Evolutionary conservation across 1,140 invertebrate genomes (phyloP).

Genomic region (Drosophila eugracilis): DNA sequence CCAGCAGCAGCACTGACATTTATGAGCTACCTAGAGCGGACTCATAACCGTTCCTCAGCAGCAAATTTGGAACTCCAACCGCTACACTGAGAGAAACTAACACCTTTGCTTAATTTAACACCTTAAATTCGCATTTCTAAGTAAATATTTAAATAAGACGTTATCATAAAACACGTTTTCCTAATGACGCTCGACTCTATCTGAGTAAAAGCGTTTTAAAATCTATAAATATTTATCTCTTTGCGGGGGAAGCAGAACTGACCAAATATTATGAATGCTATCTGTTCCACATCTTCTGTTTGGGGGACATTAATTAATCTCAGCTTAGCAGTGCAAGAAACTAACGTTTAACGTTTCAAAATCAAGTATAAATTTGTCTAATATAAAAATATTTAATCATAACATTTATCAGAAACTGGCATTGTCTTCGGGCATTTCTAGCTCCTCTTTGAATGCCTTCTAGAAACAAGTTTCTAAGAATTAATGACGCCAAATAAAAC

Average conservation of each 20-base stretch:
- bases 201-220: slow-evolving; percentile 19
- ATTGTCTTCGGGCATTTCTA: background rate
- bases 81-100: slow-evolving; percentile 7
- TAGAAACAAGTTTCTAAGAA: slow-evolving; percentile 14
- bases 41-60: slow-evolving; percentile 24
- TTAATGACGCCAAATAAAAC: background rate
- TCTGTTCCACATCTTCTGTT: slow-evolving; percentile 1
- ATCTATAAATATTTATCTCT: slow-evolving; percentile 5
- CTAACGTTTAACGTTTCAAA: background rate
- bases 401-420: slow-evolving; percentile 12
- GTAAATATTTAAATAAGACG: slow-evolving; percentile 14
- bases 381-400: slow-evolving; percentile 1
- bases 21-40: slow-evolving; percentile 47
- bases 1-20: slow-evolving; percentile 37
- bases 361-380: background rate
- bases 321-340: background rate
- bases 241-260: background rate
- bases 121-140: background rate
- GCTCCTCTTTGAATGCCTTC: background rate
- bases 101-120: background rate
- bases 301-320: slow-evolving; percentile 20
- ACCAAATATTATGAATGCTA: slow-evolving; percentile 16
- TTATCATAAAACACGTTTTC: slow-evolving; percentile 16
- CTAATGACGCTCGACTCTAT: slow-evolving; percentile 18
- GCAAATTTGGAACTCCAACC: slow-evolving; percentile 22